phyloP scores from a whole-genome alignment of 2,113 vertebrate species.

The Piaya cayana region DNA sequence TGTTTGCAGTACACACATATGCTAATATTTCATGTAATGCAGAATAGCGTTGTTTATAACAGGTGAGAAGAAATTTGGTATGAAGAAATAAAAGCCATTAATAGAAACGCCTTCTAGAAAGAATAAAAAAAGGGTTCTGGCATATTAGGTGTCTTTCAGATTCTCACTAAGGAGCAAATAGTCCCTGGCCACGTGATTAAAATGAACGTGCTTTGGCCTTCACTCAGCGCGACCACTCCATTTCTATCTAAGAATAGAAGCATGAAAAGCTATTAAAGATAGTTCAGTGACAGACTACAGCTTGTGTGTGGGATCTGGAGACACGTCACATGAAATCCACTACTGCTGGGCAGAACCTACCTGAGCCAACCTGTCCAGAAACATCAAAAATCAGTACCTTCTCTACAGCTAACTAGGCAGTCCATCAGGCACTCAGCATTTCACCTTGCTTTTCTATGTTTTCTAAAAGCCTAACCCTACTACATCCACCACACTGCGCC shows the following conservation, averaged over 20 bases:
- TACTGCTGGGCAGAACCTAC: constrained; percentile 24
- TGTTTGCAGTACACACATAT: not conserved
- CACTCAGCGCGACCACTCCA: constrained; percentile 46
- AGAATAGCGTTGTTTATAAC: not conserved
- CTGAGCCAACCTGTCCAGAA: constrained; percentile 4
- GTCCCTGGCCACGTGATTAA: constrained; percentile 28
- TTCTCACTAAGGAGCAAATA: constrained; percentile 19
- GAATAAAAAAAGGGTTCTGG: not conserved
- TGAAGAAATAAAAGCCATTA: not conserved
- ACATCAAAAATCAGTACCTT: not conserved
- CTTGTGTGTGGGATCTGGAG: constrained; percentile 54
- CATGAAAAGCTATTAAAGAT: constrained; percentile 58
- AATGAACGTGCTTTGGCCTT: constrained; percentile 52
- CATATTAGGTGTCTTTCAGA: constrained; percentile 6
- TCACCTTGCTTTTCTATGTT: not conserved
- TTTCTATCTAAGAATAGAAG: constrained; percentile 67
- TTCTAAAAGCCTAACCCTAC: not conserved
- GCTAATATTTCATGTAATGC: not conserved
- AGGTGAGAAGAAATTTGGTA: not conserved
- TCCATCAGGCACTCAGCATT: not conserved
- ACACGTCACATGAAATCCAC: constrained; percentile 47
- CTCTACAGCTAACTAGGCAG: not conserved
- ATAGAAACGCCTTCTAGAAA: not conserved
- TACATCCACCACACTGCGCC: rapidly evolving
- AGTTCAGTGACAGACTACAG: constrained; percentile 62